These are phyloP conservation scores for Amphiprion clarkii DNA, from an alignment of 2,797 vertebrate species.

Conservation along the genomic window DNA sequence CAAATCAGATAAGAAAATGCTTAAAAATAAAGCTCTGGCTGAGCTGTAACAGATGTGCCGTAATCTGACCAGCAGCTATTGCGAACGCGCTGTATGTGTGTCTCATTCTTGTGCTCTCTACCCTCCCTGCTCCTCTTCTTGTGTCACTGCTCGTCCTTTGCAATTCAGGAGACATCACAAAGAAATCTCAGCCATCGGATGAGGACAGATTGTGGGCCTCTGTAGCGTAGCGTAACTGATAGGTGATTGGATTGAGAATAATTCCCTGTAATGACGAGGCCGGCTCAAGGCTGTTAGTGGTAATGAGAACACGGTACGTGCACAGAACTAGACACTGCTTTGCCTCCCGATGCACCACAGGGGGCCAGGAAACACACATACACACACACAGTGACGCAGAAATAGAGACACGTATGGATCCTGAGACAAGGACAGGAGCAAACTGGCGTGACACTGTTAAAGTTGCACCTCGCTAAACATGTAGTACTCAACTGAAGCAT, in stretches of 20 bases:
- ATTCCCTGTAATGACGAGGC: conserved; percentile 83
- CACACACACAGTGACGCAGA: conserved; percentile 16
- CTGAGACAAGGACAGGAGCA: conserved; percentile 55
- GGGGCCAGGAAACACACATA: conserved; percentile 47
- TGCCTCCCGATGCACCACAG: conserved; percentile 61
- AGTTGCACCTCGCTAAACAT: conserved; percentile 20
- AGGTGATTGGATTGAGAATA: conserved; percentile 83
- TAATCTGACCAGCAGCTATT: conserved; percentile 18
- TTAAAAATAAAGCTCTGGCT: background rate
- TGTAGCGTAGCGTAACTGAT: conserved; percentile 78
- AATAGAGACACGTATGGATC: conserved; percentile 30
- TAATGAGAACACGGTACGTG: conserved; percentile 84
- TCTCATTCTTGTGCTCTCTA: conserved; percentile 5
- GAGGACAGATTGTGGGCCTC: conserved; percentile 76
- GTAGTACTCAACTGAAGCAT: conserved; percentile 10
- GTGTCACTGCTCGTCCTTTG: conserved; percentile 59
- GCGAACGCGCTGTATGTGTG: background rate
- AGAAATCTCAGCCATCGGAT: conserved; percentile 69
- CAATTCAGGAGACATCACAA: conserved; percentile 71
- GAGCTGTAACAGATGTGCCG: background rate
- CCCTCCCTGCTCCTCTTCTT: conserved; percentile 18
- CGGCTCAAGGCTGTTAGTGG: conserved; percentile 81
- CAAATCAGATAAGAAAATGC: background rate
- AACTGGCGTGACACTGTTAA: conserved; percentile 9
- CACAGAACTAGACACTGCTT: conserved; percentile 63